Percentiles rank a stretch among this genome's conserved stretches.
Conservation (phyloP, 1,140 invertebrate genomes). For the Arctopsyche grandis region DNA sequence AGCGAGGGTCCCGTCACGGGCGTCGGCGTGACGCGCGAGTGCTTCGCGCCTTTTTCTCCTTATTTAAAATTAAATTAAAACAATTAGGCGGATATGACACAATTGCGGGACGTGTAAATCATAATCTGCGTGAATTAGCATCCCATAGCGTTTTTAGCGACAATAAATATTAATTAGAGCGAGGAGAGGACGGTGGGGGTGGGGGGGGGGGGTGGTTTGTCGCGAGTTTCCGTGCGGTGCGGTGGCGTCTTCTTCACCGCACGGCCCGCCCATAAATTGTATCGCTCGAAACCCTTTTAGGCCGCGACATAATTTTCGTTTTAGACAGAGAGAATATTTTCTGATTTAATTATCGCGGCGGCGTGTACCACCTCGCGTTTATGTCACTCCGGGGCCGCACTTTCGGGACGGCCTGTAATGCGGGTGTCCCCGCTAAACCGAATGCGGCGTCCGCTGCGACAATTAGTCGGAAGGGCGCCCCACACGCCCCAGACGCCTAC, state of each 20-base stretch:
- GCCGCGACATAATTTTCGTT: conserved; percentile 55
- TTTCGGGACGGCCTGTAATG: conserved; percentile 33
- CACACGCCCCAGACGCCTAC: neutral
- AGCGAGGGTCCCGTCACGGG: too few species aligned
- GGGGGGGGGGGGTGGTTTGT: neutral
- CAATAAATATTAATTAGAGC: conserved; percentile 53
- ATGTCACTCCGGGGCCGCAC: conserved; percentile 51
- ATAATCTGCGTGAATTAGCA: conserved; percentile 42
- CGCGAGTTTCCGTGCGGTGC: neutral
- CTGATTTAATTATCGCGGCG: conserved; percentile 53
- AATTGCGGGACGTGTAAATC: conserved; percentile 38
- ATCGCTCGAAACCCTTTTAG: conserved; percentile 53
- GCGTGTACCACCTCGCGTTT: conserved; percentile 49
- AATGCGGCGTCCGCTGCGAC: neutral
- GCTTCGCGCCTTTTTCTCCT: conserved; percentile 8
- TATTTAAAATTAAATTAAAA: conserved; percentile 33
- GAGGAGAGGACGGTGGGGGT: neutral
- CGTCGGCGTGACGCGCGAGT: neutral
- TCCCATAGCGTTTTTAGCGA: conserved; percentile 46
- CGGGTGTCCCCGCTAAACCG: conserved; percentile 29
- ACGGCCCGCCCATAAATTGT: conserved; percentile 49
- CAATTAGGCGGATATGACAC: conserved; percentile 30
- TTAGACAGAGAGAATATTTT: conserved; percentile 54
- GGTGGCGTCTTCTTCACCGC: conserved; percentile 44
- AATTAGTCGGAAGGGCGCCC: neutral